These are phyloP conservation scores for Notolabrus celidotus DNA, from an alignment of 2,797 vertebrate genomes.

Conservation along the genomic window DNA sequence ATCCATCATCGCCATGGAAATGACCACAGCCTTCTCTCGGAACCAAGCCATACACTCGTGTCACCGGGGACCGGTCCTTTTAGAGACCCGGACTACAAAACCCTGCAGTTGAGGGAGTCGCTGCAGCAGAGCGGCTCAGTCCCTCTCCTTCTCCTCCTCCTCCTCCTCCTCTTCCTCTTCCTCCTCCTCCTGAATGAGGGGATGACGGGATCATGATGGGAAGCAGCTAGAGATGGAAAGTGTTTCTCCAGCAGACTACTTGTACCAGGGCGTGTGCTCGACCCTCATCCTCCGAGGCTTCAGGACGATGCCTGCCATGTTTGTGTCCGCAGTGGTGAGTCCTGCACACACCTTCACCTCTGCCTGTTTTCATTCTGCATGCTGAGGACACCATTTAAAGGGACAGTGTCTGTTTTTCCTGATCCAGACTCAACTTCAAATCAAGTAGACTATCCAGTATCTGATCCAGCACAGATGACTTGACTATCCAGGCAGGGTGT, in stretches of 20 bases:
- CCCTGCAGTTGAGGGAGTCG: conserved; percentile 56
- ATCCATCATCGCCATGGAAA: conserved; percentile 83
- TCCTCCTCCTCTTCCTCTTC: no score
- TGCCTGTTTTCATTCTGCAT: no score
- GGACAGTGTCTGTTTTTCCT: conserved; percentile 74
- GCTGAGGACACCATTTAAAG: no score
- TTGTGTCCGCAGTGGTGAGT: conserved; percentile 81
- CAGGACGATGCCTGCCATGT: conserved; percentile 70
- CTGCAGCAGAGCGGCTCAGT: conserved; percentile 43
- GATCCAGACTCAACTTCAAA: no score
- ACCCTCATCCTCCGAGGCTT: conserved; percentile 35
- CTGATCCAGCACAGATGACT: no score
- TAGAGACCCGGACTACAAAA: conserved; percentile 73
- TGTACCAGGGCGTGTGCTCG: conserved; percentile 60
- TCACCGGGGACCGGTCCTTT: conserved; percentile 60
- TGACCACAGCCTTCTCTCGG: conserved; percentile 56
- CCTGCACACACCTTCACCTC: no score
- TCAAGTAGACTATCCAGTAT: no score
- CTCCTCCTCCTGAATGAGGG: no score
- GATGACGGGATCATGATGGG: conserved; percentile 64
- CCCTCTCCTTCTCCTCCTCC: no score
- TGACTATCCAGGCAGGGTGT: no score
- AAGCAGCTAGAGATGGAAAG: conserved; percentile 72
- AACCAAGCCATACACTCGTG: conserved; percentile 63
- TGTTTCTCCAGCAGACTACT: conserved; percentile 53